Evolutionary conservation across 2,888 invertebrate species (phyloP), one percentile per base, ranked within the genome.

Genomic region (Polydesmus complanatus): DNA sequence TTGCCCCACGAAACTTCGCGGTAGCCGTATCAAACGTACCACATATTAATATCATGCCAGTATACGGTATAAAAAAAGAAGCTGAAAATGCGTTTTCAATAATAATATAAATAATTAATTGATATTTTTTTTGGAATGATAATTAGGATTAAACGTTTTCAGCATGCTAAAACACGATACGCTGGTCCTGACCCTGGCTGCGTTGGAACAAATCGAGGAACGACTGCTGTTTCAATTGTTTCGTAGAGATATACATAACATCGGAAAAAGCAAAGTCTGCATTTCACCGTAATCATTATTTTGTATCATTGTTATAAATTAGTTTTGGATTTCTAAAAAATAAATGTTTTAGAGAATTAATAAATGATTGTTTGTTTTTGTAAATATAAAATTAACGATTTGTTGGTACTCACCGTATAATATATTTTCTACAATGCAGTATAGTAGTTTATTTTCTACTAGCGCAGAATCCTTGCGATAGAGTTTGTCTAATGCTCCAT

Each of bases 91-190:
- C 19, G 52, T 64, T 49, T 48, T 56, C n/a, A 61, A n/a, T 49
- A 11, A 27, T 51, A 37, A 37, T 8, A 37, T 37, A 14, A 5
- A 14, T 37, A 5, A 37, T 14, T 50, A 51, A 56, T 54, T 48
- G 22, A 1, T 55, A 37, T 54, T 64, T 25, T 62, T 23, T 52
- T 52, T 37, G 14, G 14, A n/a, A n/a, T n/a, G n/a, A n/a, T n/a
- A 70, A 71, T 22, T 67, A 78, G 80, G 82, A 27, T 78, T 98
- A 19, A 98, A 98, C 78, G 93, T 95, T 0, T 88, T 86, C 76
- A 94, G 95, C 47, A 94, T 98, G 89, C 73, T 98, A 64, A 98
- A 98, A 76, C 90, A 97, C 74, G 87, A 91, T 64, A 96, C 95
- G 0, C 75, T 98, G 11, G 84, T 97, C 3, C 73, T 97, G 1